Base-by-base conservation (phyloP, 2,113 vertebrate genomes). In the Rhabdomys dilectus region DNA sequence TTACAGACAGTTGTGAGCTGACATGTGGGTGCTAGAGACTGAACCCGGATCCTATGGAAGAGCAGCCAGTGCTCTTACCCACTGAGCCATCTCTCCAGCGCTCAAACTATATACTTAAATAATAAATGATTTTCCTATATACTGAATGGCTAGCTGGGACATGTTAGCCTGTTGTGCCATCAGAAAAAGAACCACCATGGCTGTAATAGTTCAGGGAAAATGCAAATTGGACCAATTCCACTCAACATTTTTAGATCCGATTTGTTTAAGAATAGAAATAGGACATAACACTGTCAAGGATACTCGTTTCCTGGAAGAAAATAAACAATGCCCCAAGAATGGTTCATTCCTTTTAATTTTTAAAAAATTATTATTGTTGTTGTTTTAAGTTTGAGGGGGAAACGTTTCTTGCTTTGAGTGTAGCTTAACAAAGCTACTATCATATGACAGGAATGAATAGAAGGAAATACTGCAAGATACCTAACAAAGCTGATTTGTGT, bases 261-360 rank as follows among this genome's bases (percentile, higher is more conserved):
- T 93, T n/a, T 93, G 60, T 76, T 97, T 94, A 97, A 91, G 85
- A 89, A 84, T 15, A 91, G 48, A 88, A 93, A 95, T 36, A 93
- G 84, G 93, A 94, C 34, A 68, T 8, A 95, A 89, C n/a, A 92
- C 39, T 95, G 85, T 75, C 96, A 96, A 95, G 51, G 91, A 91
- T 76, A 95, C 26, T 92, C 93, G 70, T 80, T 93, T 96, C 88
- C 76, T 92, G 86, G 39, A 96, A 95, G 85, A 31, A 96, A 97
- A 97, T 62, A 96, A 97, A 95, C 62, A 95, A 80, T 90, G 72
- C 29, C 56, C 91, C 72, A 70, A 95, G 90, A 96, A 96, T 72
- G 34, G 66, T 48, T 77, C 31, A 93, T 96, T 95, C 88, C n/a
- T 92, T 95, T 90, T 39, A 92, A 85, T 97, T 75, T 39, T 88